Evolutionary conservation across 2,797 vertebrate genomes (phyloP).

Genomic region (Botia almorhae): DNA sequence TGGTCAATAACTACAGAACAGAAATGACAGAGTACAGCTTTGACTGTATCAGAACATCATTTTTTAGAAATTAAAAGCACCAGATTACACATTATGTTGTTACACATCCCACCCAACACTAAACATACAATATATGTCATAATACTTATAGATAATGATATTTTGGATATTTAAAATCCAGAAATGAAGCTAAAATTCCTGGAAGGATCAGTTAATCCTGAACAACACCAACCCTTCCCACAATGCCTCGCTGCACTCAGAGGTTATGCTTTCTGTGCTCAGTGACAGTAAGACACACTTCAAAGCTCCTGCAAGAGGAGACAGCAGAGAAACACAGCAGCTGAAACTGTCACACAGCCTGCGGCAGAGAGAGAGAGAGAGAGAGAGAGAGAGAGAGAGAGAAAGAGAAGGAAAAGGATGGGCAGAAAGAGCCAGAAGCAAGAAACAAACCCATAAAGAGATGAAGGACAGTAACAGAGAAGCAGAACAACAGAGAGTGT

Average conservation of each 20-base stretch:
- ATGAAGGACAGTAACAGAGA: constrained; percentile 8
- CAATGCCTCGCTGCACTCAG: neutral
- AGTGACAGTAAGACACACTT: constrained; percentile 47
- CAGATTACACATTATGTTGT: too few relatives aligned
- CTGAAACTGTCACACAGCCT: constrained; percentile 58
- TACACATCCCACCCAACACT: too few relatives aligned
- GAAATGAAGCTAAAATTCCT: constrained; percentile 5
- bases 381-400: constrained; percentile 18
- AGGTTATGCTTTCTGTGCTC: constrained; percentile 35
- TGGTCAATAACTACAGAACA: too few relatives aligned
- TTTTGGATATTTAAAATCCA: neutral
- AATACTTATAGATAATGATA: neutral
- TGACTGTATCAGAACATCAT: too few relatives aligned
- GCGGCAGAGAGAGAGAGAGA: constrained; percentile 16
- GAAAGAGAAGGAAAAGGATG: constrained; percentile 1
- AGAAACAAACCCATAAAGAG: constrained; percentile 32
- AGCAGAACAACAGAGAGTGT: constrained; percentile 43
- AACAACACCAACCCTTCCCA: constrained; percentile 11
- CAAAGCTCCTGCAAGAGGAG: constrained; percentile 52
- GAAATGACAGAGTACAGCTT: too few relatives aligned
- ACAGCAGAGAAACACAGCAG: constrained; percentile 47
- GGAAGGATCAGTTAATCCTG: constrained; percentile 21
- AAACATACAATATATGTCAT: neutral
- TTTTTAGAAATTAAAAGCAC: too few relatives aligned
- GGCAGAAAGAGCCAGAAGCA: constrained; percentile 6